Percentiles rank a stretch among this genome's conserved stretches.
phyloP scores from a whole-genome alignment of 1,140 invertebrate species.

The Diorhabda sublineata region DNA sequence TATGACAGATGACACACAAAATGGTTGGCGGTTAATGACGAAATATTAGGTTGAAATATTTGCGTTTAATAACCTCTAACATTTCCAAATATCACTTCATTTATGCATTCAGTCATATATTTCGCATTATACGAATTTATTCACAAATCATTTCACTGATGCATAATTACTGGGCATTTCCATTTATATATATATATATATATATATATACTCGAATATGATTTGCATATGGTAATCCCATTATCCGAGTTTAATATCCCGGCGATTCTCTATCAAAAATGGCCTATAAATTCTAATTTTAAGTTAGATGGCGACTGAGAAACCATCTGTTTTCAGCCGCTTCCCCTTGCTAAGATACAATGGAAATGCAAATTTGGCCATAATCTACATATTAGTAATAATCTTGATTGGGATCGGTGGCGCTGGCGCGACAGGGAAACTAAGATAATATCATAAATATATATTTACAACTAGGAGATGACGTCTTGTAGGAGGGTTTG shows the following conservation, averaged over 20 bases:
- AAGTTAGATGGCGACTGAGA: background rate
- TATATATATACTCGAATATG: too few relatives aligned
- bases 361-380: conserved; percentile 15
- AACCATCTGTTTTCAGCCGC: conserved; percentile 9
- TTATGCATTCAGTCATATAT: too few relatives aligned
- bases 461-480: background rate
- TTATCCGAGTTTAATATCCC: background rate
- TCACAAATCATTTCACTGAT: too few relatives aligned
- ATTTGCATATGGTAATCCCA: background rate
- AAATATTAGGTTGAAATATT: too few relatives aligned
- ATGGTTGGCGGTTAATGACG: too few relatives aligned
- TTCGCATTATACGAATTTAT: too few relatives aligned
- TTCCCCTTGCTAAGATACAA: conserved; percentile 1
- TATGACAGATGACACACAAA: too few relatives aligned
- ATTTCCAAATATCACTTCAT: too few relatives aligned
- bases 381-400: conserved; percentile 20
- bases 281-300: conserved; percentile 3
- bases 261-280: background rate
- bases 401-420: conserved; percentile 17
- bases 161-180: too few relatives aligned
- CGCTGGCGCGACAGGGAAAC: background rate
- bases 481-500: too few relatives aligned
- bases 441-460: conserved; percentile 12
- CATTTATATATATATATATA: too few relatives aligned
- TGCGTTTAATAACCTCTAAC: too few relatives aligned